Evolutionary conservation across 2,888 invertebrate species (phyloP), one percentile per base, ranked within the genome.

Genomic region (Leptopilina syphax): DNA sequence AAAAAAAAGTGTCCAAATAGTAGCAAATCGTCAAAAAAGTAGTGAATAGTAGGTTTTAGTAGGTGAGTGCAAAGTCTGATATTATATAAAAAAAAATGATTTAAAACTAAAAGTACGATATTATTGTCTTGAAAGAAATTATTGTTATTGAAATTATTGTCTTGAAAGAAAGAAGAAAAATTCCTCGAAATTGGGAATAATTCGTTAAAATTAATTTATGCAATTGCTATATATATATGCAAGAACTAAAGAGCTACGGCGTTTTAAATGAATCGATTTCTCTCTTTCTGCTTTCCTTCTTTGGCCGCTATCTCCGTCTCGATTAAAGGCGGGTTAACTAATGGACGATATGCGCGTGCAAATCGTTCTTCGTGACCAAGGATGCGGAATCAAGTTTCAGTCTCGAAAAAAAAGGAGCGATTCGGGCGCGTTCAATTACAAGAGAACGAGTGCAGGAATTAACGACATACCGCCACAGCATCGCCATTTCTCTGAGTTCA

Each of bases 401-500:
- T 34, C 27, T 9, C 9, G 50, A 68, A 27, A 73, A 73, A 65
- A 70, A 73, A 73, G 34, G 73, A 73, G 57, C 57, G 54, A 73
- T 73, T 73, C 34, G 73, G 73, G 57, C 73, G 57, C 73, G 57
- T 73, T 73, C n/a, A 54, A 54, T 73, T 73, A 73, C 73, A 57
- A 73, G 73, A 9, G 73, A 73, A 70, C 70, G 70, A 70, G 70
- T 70, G 54, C 70, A 57, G 73, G 57, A 73, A 73, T 73, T 73
- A 73, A 73, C 73, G 73, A 73, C 73, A 73, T 73, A 73, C 70
- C 70, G 54, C 70, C 54, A 73, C 54, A 73, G 73, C 54, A 54
- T 73, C 73, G 57, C 73, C 73, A 54, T n/a, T 73, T 73, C 73
- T 73, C 77, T 50, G 68, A 81, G 80, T 81, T 83, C 80, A 83